phyloP scores from a whole-genome alignment of 2,797 vertebrate genomes.

The Mus minutoides region DNA sequence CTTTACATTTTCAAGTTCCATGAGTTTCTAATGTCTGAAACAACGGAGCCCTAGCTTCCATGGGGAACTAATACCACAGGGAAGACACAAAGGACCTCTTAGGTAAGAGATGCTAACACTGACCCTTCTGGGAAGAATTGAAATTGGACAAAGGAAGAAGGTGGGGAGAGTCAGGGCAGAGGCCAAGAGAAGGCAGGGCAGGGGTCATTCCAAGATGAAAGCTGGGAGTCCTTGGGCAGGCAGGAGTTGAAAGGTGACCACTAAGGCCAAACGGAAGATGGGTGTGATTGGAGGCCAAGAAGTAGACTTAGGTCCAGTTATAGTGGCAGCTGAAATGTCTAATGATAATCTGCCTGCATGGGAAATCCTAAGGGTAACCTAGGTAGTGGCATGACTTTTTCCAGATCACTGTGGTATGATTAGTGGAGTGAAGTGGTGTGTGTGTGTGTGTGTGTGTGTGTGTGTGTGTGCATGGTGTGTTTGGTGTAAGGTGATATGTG shows the following conservation, averaged over 20 bases:
- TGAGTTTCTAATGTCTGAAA: background rate
- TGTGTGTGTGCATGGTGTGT: background rate
- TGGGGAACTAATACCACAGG: background rate
- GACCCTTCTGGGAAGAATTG: background rate
- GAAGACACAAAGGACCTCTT: background rate
- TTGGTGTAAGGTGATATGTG: too few species aligned
- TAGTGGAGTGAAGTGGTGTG: too few species aligned
- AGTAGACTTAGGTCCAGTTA: background rate
- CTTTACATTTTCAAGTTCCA: background rate
- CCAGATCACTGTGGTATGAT: background rate
- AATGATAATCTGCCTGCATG: background rate
- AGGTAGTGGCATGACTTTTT: conserved; percentile 1
- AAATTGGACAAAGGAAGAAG: background rate
- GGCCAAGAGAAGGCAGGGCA: background rate
- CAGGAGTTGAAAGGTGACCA: background rate
- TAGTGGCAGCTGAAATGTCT: background rate
- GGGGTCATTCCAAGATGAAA: background rate
- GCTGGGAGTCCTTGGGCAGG: background rate
- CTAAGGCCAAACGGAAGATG: background rate
- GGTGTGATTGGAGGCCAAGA: background rate
- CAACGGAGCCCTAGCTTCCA: background rate
- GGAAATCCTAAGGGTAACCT: background rate
- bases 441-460: background rate
- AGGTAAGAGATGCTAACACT: background rate
- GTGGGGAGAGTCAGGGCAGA: background rate